Conservation (phyloP, 2,113 vertebrate genomes). For the Chascanopsetta lugubris region DNA sequence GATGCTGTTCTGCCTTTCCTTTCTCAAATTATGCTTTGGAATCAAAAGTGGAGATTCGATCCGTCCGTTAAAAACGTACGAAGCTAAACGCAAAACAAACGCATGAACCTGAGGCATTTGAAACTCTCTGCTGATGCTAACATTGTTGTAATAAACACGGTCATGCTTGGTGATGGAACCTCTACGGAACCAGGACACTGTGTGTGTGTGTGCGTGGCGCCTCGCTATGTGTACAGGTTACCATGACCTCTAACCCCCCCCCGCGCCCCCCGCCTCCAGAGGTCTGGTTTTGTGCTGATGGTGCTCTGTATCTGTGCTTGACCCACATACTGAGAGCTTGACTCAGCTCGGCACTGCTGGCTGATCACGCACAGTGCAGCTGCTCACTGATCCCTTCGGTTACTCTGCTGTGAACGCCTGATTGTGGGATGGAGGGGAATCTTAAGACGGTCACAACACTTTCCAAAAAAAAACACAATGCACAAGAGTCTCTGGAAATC, state of each 20-base stretch:
- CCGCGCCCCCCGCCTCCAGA: not conserved
- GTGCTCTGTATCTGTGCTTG: not conserved
- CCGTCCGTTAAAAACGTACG: no score
- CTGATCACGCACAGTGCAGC: not conserved
- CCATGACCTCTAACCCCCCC: not conserved
- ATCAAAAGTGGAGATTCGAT: no score
- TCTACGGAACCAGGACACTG: no score
- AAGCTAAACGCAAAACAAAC: no score
- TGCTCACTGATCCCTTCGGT: slow-evolving; percentile 11
- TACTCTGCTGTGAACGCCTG: not conserved
- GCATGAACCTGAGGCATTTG: no score
- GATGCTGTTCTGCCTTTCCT: no score
- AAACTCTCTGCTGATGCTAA: no score
- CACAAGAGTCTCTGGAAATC: not conserved
- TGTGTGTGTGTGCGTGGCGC: no score
- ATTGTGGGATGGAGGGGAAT: slow-evolving; percentile 1
- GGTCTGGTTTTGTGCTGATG: not conserved
- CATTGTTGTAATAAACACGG: no score
- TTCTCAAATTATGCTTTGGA: no score
- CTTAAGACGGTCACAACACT: not conserved
- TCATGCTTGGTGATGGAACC: no score
- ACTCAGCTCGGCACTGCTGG: slow-evolving; percentile 9
- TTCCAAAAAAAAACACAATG: not conserved
- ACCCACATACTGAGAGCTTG: slow-evolving; percentile 10
- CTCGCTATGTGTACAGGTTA: not conserved